These are phyloP conservation scores for Tympanoctomys barrerae DNA, from an alignment of 2,797 vertebrate species.

Conservation along the genomic window DNA sequence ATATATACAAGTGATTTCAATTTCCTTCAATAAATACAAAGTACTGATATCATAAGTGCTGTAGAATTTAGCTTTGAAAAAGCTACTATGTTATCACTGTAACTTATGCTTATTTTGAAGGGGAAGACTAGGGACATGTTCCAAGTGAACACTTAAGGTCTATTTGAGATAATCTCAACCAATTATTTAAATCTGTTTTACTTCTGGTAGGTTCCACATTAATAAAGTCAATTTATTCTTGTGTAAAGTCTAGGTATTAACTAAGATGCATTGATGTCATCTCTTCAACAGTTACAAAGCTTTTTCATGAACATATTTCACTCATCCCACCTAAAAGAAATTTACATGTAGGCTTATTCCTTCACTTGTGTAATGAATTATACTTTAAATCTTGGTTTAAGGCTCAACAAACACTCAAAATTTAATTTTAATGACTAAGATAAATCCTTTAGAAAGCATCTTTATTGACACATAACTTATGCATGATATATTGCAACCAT, in stretches of 20 bases:
- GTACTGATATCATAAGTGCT: not conserved
- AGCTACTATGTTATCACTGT: conserved; percentile 28
- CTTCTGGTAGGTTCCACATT: conserved; percentile 37
- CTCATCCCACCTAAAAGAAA: conserved; percentile 44
- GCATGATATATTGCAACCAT: not conserved
- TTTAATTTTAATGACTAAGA: conserved; percentile 52
- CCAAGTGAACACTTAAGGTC: conserved; percentile 43
- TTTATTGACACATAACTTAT: conserved; percentile 38
- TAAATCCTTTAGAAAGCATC: conserved; percentile 49
- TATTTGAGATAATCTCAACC: conserved; percentile 60
- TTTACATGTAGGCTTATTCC: conserved; percentile 49
- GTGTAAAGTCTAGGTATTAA: conserved; percentile 47
- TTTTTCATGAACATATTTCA: conserved; percentile 54
- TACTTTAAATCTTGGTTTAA: conserved; percentile 67
- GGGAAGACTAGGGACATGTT: conserved; percentile 14
- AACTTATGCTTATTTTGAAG: conserved; percentile 44
- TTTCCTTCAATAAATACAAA: conserved; percentile 49
- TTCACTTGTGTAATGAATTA: conserved; percentile 64
- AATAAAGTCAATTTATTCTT: conserved; percentile 28
- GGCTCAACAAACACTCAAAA: conserved; percentile 68
- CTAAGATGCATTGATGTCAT: conserved; percentile 41
- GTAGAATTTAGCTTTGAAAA: conserved; percentile 56
- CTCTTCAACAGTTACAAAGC: conserved; percentile 41
- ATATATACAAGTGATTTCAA: conserved; percentile 49
- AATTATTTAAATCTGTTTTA: conserved; percentile 53